Evolutionary conservation across 2,888 invertebrate species (phyloP), one percentile per base, ranked within the genome.

Genomic region (Drosophila nigricruria): DNA sequence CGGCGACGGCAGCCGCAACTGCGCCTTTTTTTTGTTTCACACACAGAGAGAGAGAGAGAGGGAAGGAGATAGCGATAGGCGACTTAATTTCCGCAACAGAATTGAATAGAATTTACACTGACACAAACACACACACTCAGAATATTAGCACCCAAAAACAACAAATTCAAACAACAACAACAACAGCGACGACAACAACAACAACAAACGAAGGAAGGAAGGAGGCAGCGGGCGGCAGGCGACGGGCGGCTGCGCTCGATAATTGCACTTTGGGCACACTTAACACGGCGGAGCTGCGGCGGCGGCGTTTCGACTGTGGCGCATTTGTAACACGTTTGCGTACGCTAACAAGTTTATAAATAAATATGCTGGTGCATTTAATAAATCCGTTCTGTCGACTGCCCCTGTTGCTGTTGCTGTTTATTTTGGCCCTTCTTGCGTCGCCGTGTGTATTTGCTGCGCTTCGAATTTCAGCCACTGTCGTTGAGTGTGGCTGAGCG

Each of bases 141-240:
- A 69, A 66, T 71, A 74, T 88, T 84, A 82, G 89, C 89, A 86
- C 83, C 61, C 50, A 72, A 67, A 49, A 64, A 73, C 47, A 65
- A 67, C 64, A 75, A 73, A 60, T 20, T 65, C 42, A 16, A 66
- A 53, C 50, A 63, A 64, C 53, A 74, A 71, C 65, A 65, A 52
- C 61, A 60, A 49, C 30, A 32, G 45, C 45, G 27, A 25, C 25
- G 16, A 8, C 45, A 54, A 34, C 59, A 38, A 52, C 53, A 34
- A 32, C 18, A 45, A 67, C 45, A 54, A 67, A 66, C 57, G 53
- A 30, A 53, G 42, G 47, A 72, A n/a, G n/a, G n/a, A n/a, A n/a
- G n/a, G n/a, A n/a, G n/a, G n/a, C n/a, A n/a, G n/a, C n/a, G n/a
- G 61, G 47, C 54, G 38, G 54, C 54, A 25, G 63, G 47, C 61